These are phyloP conservation scores for Alcis repandata DNA, from an alignment of 2,888 invertebrate species.

Conservation along the genomic window DNA sequence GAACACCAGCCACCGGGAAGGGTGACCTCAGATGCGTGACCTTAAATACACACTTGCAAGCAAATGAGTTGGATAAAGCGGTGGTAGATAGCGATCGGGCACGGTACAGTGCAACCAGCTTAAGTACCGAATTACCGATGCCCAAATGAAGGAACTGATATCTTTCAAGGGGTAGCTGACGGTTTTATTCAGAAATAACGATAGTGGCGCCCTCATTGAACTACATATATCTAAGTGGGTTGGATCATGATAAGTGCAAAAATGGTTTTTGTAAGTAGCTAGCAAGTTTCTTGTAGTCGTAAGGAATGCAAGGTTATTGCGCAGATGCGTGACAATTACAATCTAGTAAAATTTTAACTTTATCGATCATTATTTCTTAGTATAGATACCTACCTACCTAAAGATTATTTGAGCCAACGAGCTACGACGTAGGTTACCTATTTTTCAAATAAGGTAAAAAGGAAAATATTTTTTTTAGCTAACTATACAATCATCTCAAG, in stretches of 20 bases:
- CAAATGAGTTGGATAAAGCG: slow-evolving; percentile 38
- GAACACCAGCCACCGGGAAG: slow-evolving; percentile 66
- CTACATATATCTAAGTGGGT: background rate
- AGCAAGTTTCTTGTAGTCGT: slow-evolving; percentile 1
- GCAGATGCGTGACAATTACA: background rate
- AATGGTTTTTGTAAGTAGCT: background rate
- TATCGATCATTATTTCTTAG: too few relatives aligned
- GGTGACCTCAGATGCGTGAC: slow-evolving; percentile 72
- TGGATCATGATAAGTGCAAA: slow-evolving; percentile 4
- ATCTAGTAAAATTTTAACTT: background rate
- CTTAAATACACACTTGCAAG: slow-evolving; percentile 50
- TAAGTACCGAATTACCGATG: too few relatives aligned
- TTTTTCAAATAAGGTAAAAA: too few relatives aligned
- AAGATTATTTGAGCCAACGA: too few relatives aligned
- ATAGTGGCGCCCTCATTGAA: background rate
- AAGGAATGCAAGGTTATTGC: slow-evolving; percentile 2
- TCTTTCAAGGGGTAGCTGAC: background rate
- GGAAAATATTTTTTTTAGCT: too few relatives aligned
- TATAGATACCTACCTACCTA: too few relatives aligned
- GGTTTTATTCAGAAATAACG: background rate
- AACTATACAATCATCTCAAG: slow-evolving; percentile 1
- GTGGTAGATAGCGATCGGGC: slow-evolving; percentile 27
- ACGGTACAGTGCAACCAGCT: background rate
- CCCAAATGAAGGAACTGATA: background rate
- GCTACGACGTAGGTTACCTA: too few relatives aligned